Evolutionary conservation across 2,888 invertebrate genomes (phyloP).

Genomic region (Timema podura): DNA sequence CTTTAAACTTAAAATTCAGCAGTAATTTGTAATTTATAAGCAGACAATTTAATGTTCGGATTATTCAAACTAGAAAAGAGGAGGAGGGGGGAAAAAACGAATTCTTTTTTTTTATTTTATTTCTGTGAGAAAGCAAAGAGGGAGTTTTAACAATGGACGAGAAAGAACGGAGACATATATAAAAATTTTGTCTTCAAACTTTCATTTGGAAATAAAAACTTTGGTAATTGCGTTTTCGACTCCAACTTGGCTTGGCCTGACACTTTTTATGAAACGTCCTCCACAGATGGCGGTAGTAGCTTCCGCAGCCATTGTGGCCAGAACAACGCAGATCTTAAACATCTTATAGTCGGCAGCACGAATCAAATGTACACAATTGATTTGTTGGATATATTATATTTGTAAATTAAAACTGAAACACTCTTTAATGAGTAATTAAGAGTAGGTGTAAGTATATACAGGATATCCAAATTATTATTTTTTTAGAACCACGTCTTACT

Average conservation of each 20-base stretch:
- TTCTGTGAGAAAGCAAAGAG: slow-evolving; percentile 12
- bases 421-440: too few species aligned
- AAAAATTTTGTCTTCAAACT: slow-evolving; percentile 4
- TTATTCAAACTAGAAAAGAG: slow-evolving; percentile 29
- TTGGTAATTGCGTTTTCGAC: slow-evolving; percentile 13
- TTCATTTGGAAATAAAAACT: slow-evolving; percentile 10
- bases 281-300: neutral
- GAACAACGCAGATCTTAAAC: neutral
- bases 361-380: too few species aligned
- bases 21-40: slow-evolving; percentile 33
- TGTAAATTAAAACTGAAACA: too few species aligned
- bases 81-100: slow-evolving; percentile 7
- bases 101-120: slow-evolving; percentile 22
- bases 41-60: slow-evolving; percentile 32
- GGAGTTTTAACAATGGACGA: slow-evolving; percentile 7
- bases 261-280: neutral
- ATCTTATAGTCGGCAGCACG: too few species aligned
- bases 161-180: slow-evolving; percentile 21
- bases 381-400: too few species aligned
- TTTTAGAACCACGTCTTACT: too few species aligned
- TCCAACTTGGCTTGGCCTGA: neutral
- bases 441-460: too few species aligned
- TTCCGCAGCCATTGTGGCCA: neutral
- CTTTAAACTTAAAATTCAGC: neutral
- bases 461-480: too few species aligned